Evolutionary conservation across 1,140 invertebrate genomes (phyloP).

Genomic region (Drosophila carrolli): DNA sequence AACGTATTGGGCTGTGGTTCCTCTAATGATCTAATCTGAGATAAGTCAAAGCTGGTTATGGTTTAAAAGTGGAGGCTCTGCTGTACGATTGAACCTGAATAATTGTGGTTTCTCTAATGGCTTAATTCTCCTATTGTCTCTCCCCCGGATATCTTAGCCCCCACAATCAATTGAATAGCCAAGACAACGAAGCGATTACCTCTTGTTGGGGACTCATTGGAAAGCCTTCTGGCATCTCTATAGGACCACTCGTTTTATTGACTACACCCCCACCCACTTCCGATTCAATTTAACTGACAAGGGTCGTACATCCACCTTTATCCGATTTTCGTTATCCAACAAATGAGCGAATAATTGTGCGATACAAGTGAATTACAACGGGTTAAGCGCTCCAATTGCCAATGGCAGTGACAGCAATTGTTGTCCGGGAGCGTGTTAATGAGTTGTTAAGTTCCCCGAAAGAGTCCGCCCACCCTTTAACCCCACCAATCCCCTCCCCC

Average conservation of each 20-base stretch:
- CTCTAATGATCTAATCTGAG: background rate
- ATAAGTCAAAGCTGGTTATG: background rate
- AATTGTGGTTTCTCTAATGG: background rate
- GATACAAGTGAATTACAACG: constrained; percentile 57
- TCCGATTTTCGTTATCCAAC: constrained; percentile 31
- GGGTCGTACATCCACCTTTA: constrained; percentile 40
- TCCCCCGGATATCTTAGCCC: background rate
- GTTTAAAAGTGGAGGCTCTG: background rate
- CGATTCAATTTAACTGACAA: constrained; percentile 59
- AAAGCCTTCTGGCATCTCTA: background rate
- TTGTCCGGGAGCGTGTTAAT: constrained; percentile 72
- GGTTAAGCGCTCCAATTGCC: constrained; percentile 52
- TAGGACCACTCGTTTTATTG: background rate
- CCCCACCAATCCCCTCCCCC: background rate
- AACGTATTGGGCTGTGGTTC: background rate
- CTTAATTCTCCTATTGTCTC: background rate
- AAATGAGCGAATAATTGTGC: constrained; percentile 58
- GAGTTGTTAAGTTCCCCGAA: constrained; percentile 72
- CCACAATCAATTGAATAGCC: constrained; percentile 10
- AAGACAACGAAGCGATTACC: constrained; percentile 33
- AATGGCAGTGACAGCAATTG: constrained; percentile 53
- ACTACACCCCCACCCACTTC: constrained; percentile 9
- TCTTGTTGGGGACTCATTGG: background rate
- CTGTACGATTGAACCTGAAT: too few relatives aligned
- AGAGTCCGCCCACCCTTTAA: constrained; percentile 32